These are phyloP conservation scores for Sebastes kiyomatsui DNA, from an alignment of 2,797 vertebrate genomes.

Conservation along the genomic window DNA sequence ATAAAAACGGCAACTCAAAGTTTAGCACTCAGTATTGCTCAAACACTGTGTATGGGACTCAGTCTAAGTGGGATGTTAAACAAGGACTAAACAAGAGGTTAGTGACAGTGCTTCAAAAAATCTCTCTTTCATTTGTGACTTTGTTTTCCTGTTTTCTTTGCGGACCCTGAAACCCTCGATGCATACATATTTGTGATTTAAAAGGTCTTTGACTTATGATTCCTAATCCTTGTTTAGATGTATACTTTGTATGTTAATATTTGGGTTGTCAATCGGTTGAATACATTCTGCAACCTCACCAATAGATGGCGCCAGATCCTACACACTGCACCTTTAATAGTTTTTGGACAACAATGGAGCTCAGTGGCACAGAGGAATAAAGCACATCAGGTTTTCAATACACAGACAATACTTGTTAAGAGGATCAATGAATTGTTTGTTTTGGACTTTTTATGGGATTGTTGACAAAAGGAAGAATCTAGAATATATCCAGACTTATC, in stretches of 20 bases:
- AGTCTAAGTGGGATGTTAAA: not conserved
- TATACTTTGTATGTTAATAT: not conserved
- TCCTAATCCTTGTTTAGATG: not conserved
- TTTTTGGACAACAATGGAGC: not conserved
- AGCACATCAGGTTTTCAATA: not conserved
- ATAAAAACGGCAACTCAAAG: not conserved
- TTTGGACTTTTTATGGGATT: not conserved
- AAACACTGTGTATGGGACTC: not conserved
- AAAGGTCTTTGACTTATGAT: not conserved
- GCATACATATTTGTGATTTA: not conserved
- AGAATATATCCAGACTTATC: not conserved
- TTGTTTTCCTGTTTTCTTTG: conserved; percentile 1
- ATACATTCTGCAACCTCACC: not conserved
- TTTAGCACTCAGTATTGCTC: not conserved
- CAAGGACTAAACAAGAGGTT: not conserved
- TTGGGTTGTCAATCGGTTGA: not conserved
- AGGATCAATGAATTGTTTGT: not conserved
- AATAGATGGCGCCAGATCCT: not conserved
- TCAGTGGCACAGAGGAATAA: not conserved
- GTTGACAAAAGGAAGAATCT: not conserved
- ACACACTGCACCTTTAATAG: not conserved
- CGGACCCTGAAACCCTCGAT: not conserved
- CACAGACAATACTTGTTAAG: not conserved
- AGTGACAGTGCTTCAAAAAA: not conserved
- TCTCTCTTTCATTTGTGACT: not conserved